Evolutionary conservation across 2,797 vertebrate genomes (phyloP).

Genomic region (Cirrhinus molitorella): DNA sequence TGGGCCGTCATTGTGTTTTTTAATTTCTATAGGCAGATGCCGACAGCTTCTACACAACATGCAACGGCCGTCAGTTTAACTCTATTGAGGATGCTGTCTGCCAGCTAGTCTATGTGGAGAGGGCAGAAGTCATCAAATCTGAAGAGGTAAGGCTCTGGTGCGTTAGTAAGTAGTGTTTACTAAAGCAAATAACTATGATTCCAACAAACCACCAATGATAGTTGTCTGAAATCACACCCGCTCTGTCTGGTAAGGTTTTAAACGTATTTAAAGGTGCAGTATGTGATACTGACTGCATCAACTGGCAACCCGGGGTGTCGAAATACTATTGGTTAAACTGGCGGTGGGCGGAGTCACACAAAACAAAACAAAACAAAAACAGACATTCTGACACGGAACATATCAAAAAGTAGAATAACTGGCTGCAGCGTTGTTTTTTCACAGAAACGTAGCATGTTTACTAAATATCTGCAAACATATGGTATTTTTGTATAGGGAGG

Average conservation of each 20-base stretch:
- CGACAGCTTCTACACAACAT: constrained; percentile 93
- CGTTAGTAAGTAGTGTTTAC: not conserved
- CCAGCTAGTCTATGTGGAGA: constrained; percentile 95
- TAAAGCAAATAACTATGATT: not conserved
- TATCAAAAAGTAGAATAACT: not conserved
- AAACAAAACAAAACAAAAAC: no score
- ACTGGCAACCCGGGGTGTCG: no score
- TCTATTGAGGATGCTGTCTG: constrained; percentile 98
- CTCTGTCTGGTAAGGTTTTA: no score
- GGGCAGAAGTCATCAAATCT: constrained; percentile 95
- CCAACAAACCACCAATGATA: not conserved
- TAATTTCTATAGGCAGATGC: constrained; percentile 84
- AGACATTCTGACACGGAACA: no score
- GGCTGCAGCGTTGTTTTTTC: not conserved
- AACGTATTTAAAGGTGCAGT: no score
- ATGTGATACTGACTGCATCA: no score
- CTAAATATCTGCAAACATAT: no score
- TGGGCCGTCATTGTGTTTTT: not conserved
- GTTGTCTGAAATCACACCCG: not conserved
- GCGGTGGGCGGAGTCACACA: no score
- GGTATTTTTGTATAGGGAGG: no score
- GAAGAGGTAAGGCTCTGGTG: constrained; percentile 80
- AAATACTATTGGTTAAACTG: no score
- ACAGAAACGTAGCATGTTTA: not conserved
- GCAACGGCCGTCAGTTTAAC: constrained; percentile 95